Evolutionary conservation across 2,888 invertebrate genomes (phyloP).

Genomic region (Andricus quercusramuli): DNA sequence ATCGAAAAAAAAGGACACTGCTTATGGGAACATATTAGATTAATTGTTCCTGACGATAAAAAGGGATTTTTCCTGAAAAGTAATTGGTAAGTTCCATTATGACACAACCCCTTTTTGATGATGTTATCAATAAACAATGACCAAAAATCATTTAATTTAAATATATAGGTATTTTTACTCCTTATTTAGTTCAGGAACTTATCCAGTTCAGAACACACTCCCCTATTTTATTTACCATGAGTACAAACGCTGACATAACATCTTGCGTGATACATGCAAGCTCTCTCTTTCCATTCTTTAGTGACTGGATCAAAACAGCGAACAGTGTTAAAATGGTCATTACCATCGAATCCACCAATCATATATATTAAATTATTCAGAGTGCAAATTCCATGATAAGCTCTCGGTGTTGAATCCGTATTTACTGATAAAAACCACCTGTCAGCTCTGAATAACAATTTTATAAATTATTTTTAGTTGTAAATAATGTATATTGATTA

Average conservation of each 20-base stretch:
- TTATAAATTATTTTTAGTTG: background rate
- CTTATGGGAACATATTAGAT: too few relatives aligned
- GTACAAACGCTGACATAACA: conserved; percentile 90
- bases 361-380: conserved; percentile 87
- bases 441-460: conserved; percentile 82
- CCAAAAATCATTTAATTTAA: too few relatives aligned
- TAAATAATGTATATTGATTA: background rate
- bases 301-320: conserved; percentile 89
- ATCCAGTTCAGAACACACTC: too few relatives aligned
- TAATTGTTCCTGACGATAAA: too few relatives aligned
- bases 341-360: conserved; percentile 91
- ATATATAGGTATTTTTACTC: too few relatives aligned
- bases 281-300: conserved; percentile 87
- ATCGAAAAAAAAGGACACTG: too few relatives aligned
- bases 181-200: too few relatives aligned
- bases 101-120: too few relatives aligned
- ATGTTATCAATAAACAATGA: too few relatives aligned
- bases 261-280: conserved; percentile 89
- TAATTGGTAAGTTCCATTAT: too few relatives aligned
- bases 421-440: conserved; percentile 87
- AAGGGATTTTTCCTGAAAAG: too few relatives aligned
- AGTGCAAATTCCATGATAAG: conserved; percentile 89
- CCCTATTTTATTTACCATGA: conserved; percentile 78
- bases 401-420: conserved; percentile 85
- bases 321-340: conserved; percentile 88